Evolutionary conservation across 53 echinoderm and acorn worm species (phyloP), one percentile per base, ranked within the genome.

Genomic region (Temnopleurus reevesii): DNA sequence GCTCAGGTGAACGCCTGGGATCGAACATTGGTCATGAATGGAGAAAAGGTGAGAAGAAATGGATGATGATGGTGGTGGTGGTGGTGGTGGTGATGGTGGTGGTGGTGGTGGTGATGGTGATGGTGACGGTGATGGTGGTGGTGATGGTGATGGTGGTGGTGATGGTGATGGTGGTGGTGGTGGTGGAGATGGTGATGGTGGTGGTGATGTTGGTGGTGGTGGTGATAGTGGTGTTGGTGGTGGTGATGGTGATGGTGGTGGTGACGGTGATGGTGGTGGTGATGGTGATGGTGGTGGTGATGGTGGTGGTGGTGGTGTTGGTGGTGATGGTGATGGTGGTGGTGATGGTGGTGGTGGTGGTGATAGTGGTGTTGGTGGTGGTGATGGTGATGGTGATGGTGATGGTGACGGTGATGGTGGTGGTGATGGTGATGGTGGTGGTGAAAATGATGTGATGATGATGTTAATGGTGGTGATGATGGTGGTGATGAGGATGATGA

Each of bases 1-100:
- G 90, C 96, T 8, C 94, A 99, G 76, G 92, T 94, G 76, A 94
- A 96, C 51, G 91, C 94, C 15, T 94, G 96, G 96, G 99, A 99
- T 66, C 89, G 94, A 45, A 84, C 93, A 18, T 90, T 99, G 12
- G 93, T 99, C 53, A 83, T 53, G 30, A 89, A 91, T 84, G 94
- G 94, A 33, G 93, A 90, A 51, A 93, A 93, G 58, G 93, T 93
- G 54, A 71, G 26, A 21, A n/a, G 26, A 21, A n/a, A 25, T 71
- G 46, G 76, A 19, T 54, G 23, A 38, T 84, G 38, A 56, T 83
- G 58, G 2, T 53, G 53, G 53, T 43, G 53, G 4, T 77, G 77
- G 26, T 9, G 66, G 25, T 2, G 43, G 28, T 23, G 53, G 12
- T 60, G 61, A 60, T 60, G 6, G 36, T 35, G 12, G 65, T 19